Conservation (phyloP, 2,797 vertebrate genomes). For the Notamacropus eugenii region DNA sequence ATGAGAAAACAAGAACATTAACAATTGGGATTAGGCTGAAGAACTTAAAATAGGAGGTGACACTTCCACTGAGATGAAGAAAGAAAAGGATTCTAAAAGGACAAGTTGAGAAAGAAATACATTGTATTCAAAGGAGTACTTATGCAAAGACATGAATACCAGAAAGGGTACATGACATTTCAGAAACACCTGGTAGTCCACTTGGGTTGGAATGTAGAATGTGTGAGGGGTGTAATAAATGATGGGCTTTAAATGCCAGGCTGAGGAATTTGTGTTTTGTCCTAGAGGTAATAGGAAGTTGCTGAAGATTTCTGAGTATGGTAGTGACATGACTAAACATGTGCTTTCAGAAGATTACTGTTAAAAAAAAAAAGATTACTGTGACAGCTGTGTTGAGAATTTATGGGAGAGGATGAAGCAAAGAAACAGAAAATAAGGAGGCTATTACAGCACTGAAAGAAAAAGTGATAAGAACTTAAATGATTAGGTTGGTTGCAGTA, state of each 20-base stretch:
- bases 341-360: not conserved
- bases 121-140: not conserved
- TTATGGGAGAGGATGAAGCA: not conserved
- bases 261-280: not conserved
- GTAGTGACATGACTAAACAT: not conserved
- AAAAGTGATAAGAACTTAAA: slow-evolving; percentile 24
- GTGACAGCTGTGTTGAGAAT: not conserved
- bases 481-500: not conserved
- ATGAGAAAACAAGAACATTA: not conserved
- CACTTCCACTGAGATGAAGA: not conserved
- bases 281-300: not conserved
- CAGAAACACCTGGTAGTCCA: not conserved
- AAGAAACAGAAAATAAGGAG: not conserved
- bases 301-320: not conserved
- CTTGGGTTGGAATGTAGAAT: not conserved
- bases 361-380: not conserved
- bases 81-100: not conserved
- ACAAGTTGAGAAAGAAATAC: not conserved
- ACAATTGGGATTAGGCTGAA: not conserved
- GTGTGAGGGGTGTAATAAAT: not conserved
- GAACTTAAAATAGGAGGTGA: not conserved
- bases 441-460: not conserved
- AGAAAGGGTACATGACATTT: not conserved
- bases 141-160: not conserved
- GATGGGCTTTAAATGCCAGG: not conserved